Evolutionary conservation across 2,797 vertebrate species (phyloP).

Genomic region (Amazona ochrocephala): DNA sequence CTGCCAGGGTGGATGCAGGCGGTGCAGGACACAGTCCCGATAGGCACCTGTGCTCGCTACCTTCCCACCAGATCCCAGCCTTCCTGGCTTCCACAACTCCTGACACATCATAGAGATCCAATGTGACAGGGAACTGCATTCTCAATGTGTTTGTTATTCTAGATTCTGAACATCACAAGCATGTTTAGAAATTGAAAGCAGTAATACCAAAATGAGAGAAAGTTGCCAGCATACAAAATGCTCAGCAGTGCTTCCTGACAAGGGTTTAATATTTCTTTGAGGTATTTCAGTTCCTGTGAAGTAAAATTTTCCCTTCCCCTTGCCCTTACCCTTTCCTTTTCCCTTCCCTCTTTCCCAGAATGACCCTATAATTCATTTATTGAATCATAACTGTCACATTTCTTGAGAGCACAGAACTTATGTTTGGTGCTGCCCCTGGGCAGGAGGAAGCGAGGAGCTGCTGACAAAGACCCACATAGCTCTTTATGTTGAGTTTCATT

Average conservation of each 20-base stretch:
- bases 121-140: not conserved
- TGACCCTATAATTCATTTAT: constrained; percentile 17
- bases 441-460: not conserved
- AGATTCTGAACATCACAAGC: not conserved
- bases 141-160: not conserved
- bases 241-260: not conserved
- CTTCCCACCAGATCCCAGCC: not conserved
- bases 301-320: not conserved
- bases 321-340: not conserved
- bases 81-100: not conserved
- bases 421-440: not conserved
- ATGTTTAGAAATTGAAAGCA: not conserved
- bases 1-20: rapidly evolving
- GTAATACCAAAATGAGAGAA: not conserved
- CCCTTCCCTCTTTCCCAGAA: not conserved
- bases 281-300: not conserved
- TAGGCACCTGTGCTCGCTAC: rapidly evolving
- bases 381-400: constrained; percentile 17
- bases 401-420: not conserved
- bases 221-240: not conserved
- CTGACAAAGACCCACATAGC: not conserved
- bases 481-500: not conserved
- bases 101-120: not conserved
- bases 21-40: rapidly evolving
- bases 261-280: not conserved